A percentile compares a stretch with the other conserved stretches of the same genome.
phyloP scores from a whole-genome alignment of 2,113 vertebrate species.

The Serinus canaria region DNA sequence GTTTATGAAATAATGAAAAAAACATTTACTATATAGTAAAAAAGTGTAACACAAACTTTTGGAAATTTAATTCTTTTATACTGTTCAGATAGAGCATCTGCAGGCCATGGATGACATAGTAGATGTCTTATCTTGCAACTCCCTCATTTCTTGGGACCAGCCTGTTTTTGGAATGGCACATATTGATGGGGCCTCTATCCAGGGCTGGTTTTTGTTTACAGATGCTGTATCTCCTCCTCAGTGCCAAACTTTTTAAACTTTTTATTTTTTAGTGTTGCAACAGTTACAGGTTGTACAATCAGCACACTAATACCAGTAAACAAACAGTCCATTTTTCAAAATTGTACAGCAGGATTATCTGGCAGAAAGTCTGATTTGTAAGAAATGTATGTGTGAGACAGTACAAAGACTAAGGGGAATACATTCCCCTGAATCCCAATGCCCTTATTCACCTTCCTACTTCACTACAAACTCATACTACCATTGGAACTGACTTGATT shows the following conservation, averaged over 20 bases:
- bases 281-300: background rate
- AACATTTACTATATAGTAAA: background rate
- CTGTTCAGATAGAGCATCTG: background rate
- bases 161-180: background rate
- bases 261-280: background rate
- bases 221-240: background rate
- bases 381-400: background rate
- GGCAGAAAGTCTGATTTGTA: background rate
- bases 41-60: background rate
- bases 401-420: background rate
- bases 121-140: background rate
- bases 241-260: background rate
- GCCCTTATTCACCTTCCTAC: background rate
- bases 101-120: background rate
- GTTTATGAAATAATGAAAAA: background rate
- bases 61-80: background rate
- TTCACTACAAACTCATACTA: background rate
- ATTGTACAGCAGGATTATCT: background rate
- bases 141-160: background rate
- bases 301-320: background rate
- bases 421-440: background rate
- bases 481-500: background rate
- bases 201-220: background rate
- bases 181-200: rapidly evolving
- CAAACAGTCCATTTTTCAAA: background rate